Evolutionary conservation across 2,888 invertebrate species (phyloP), one percentile per base, ranked within the genome.

Genomic region (Cryptosula pallasiana): DNA sequence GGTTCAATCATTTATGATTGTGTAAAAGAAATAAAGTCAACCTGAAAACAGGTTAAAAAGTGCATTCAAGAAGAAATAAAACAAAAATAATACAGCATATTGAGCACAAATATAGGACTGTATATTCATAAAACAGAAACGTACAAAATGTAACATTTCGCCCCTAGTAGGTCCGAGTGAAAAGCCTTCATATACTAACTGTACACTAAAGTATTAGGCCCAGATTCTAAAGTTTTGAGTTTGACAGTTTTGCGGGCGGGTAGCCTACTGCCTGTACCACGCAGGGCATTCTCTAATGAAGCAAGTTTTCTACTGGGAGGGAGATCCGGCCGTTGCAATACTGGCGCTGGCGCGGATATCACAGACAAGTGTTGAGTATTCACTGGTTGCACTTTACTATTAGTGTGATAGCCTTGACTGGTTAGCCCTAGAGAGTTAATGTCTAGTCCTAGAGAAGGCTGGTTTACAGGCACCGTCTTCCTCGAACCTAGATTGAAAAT

Each of bases 321-420:
- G 2, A 63, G 63, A 23, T 81, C 82, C 35, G 81, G 81, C 71
- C 82, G 77, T 73, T 80, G 79, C 57, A 81, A 75, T 72, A 83
- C 80, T 32, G 83, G 83, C 55, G 82, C 83, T 72, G 83, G 83
- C 70, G 82, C 82, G 55, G 83, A 83, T 72, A 83, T 81, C 73
- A 83, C 81, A 72, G 83, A 82, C 72, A 83, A 77, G 45, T 70
- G 70, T 29, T 70, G 70, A 32, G 35, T 29, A 23, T 36, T 54
- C 23, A 45, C 45, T 25, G 70, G 70, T 23, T 70, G 70, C 13
- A 70, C 70, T 70, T 70, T 70, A 29, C 45, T 70, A 45, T 34
- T 63, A n/a, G 9, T 55, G 3, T 20, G 25, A 32, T 63, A 63
- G 27, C 25, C 13, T 9, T 63, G 63, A 32, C 32, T 63, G 9